phyloP scores from a whole-genome alignment of 2,888 invertebrate genomes.

The Furcula furcula region DNA sequence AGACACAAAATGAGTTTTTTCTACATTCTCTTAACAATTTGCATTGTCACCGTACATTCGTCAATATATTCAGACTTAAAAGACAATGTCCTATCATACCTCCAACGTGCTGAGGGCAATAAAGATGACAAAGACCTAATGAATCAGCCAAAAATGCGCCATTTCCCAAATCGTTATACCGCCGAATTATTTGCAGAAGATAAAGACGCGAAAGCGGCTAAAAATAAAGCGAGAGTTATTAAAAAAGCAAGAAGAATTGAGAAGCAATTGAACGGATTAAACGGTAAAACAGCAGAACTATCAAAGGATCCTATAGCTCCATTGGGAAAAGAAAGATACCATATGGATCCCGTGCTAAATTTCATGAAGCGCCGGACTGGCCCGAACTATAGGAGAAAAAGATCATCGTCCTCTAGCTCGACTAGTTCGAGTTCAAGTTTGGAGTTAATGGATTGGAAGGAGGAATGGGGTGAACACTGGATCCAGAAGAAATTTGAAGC shows the following conservation, averaged over 20 bases:
- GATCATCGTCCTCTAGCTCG: not conserved
- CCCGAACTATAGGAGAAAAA: not conserved
- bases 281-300: conserved; percentile 2
- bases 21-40: conserved; percentile 9
- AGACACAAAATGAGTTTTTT: conserved; percentile 35
- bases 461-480: conserved; percentile 41
- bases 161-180: not conserved
- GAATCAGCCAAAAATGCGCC: not conserved
- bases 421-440: conserved; percentile 25
- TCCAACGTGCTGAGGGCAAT: conserved; percentile 7
- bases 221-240: conserved; percentile 9
- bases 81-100: conserved; percentile 21
- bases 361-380: conserved; percentile 14
- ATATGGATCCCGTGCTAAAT: conserved; percentile 48
- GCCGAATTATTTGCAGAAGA: not conserved
- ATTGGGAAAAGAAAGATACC: conserved; percentile 20
- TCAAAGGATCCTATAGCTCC: not conserved
- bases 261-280: conserved; percentile 5
- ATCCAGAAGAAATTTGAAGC: conserved; percentile 48
- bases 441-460: conserved; percentile 38
- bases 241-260: conserved; percentile 10
- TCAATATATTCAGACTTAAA: conserved; percentile 26
- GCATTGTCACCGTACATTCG: conserved; percentile 17
- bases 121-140: not conserved
- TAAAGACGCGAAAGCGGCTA: conserved; percentile 8